Base-by-base conservation (phyloP, 2,888 invertebrate genomes). In the Cerastoderma edule region DNA sequence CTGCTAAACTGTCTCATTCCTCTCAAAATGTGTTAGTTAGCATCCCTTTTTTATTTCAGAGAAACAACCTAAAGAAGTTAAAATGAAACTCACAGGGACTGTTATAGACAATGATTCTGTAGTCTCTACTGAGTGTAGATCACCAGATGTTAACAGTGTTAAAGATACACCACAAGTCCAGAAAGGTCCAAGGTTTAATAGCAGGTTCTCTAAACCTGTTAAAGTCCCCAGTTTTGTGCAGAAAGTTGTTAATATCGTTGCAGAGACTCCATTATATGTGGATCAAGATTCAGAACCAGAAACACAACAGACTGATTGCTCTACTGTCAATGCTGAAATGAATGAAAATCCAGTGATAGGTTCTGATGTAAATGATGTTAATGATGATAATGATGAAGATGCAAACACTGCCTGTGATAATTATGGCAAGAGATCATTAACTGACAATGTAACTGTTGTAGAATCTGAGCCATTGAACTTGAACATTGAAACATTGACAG, bases 21-120 rank as follows among this genome's bases (percentile, higher is more conserved):
- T n/a, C n/a, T n/a, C n/a, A n/a, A n/a, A n/a, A n/a, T n/a, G n/a
- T n/a, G n/a, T n/a, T n/a, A n/a, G n/a, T n/a, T n/a, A n/a, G n/a
- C n/a, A n/a, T n/a, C n/a, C n/a, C n/a, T n/a, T n/a, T n/a, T n/a
- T n/a, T n/a, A 16, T 27, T 28, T 16, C 70, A 85, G 85, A 81
- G n/a, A 78, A 81, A 24, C 85, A 85, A 44, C 68, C 83, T 8
- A 73, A 75, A 32, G 80, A 81, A 46, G 72, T 83, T 8, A 75
- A 75, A 53, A 67, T 63, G 2, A 70, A 75, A 53, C 65, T 81
- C 0, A 72, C 79, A 10, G 73, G 79, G 60, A 64, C 71, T n/a
- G 13, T 65, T 16, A 32, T 39, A 39, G 13, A 8, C 2, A 2
- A n/a, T 39, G 2, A 24, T 19, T 22, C 35, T 10, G 10, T 27